Conservation (phyloP, 2,113 vertebrate genomes). For the Scomber scombrus region DNA sequence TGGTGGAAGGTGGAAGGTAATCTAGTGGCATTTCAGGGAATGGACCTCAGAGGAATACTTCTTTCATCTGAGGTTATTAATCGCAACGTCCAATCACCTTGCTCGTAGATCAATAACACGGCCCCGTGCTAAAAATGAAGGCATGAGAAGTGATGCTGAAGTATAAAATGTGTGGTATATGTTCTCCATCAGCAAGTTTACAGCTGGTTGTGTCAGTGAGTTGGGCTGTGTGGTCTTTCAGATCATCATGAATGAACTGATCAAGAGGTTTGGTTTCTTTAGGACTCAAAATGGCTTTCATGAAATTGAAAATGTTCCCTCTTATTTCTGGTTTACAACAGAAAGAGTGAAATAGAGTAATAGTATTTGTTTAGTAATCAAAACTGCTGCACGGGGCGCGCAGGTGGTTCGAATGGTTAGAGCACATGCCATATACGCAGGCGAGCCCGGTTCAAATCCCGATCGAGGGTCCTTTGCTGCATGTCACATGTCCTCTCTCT, state of each 20-base stretch:
- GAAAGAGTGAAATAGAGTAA: slow-evolving; percentile 4
- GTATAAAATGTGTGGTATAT: slow-evolving; percentile 69
- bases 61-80: slow-evolving; percentile 83
- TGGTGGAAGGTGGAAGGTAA: slow-evolving; percentile 74
- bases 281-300: slow-evolving; percentile 37
- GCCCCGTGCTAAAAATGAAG: slow-evolving; percentile 71
- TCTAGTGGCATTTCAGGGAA: slow-evolving; percentile 83
- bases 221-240: slow-evolving; percentile 58
- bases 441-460: too few species aligned
- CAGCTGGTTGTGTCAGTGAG: slow-evolving; percentile 55
- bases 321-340: slow-evolving; percentile 17
- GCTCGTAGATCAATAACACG: slow-evolving; percentile 81
- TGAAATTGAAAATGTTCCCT: slow-evolving; percentile 4
- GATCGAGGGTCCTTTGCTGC: too few species aligned
- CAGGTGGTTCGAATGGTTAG: too few species aligned
- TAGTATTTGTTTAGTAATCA: slow-evolving; percentile 64
- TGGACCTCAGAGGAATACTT: slow-evolving; percentile 80
- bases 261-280: slow-evolving; percentile 48
- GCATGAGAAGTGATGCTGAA: slow-evolving; percentile 74
- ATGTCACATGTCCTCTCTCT: too few species aligned
- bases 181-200: slow-evolving; percentile 71
- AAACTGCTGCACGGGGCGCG: slow-evolving; percentile 31
- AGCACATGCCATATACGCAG: too few species aligned
- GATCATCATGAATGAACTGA: slow-evolving; percentile 56
- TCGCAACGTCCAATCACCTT: slow-evolving; percentile 80